Base-by-base conservation (phyloP, 2,797 vertebrate species). In the Dendrocincla tyrannina region DNA sequence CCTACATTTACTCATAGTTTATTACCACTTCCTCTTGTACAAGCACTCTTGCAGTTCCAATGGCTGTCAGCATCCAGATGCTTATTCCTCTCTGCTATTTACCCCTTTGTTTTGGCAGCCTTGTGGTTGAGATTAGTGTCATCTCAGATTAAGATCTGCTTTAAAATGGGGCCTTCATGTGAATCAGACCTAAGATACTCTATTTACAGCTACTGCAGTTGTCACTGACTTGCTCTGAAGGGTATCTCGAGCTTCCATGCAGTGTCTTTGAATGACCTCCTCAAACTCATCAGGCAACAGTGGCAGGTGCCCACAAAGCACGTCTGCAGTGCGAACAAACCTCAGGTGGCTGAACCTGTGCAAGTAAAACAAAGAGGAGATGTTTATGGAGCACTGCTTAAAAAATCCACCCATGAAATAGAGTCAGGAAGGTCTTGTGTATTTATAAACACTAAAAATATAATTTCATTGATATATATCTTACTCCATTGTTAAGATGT, bases 311-410 rank as follows among this genome's bases (percentile, higher is more conserved):
- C 97, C 95, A 4, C 84, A 91, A 37, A 97, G 97, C 22, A 99
- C 58, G 59, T 99, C 98, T 23, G 97, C 93, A 22, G 97, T 96
- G 83, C 95, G 97, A 52, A 99, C 98, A 97, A 99, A 99, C 59
- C 99, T 98, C 50, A 99, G 89, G 6, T 98, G 96, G 56, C 96
- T 97, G 95, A 98, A 99, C 87, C 99, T 99, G 59, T 11, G 95
- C 47, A 78, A 74, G 22, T 20, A 73, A 73, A 85, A 46, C 23
- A 67, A 50, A 88, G 2, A 79, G 56, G 1, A 87, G 13, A 24
- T 11, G 58, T 60, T 14, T 4, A 32, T 9, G 11, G 52, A 19
- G 30, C 30, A 19, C 30, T 53, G 52, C 17, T 53, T 32, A 13
- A 37, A 19, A 5, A 22, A 20, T 10, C 2, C 0, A 55, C 3